Conservation (phyloP, 2,797 vertebrate species). For the Leuciscus waleckii region DNA sequence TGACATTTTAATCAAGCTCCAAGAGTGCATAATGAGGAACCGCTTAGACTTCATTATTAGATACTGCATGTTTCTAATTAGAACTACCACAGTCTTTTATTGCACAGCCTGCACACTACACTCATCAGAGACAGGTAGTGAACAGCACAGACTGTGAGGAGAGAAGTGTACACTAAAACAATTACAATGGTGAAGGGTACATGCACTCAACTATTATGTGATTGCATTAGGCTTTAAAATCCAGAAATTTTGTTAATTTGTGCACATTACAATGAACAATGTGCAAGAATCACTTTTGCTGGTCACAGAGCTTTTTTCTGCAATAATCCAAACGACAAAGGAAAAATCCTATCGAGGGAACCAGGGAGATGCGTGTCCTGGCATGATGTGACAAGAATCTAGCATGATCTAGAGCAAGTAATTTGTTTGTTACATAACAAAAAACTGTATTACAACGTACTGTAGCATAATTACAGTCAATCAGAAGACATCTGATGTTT, state of each 20-base stretch:
- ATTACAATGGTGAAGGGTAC: neutral
- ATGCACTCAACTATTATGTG: neutral
- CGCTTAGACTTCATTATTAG: constrained; percentile 79
- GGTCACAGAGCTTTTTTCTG: neutral
- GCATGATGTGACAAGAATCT: neutral
- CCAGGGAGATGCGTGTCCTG: neutral
- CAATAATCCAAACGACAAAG: neutral
- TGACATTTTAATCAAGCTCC: constrained; percentile 84
- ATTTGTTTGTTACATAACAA: neutral
- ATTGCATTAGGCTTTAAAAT: neutral
- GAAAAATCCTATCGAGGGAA: neutral
- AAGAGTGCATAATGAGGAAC: constrained; percentile 80
- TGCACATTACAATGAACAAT: neutral
- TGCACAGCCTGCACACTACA: constrained; percentile 40
- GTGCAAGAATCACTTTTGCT: neutral
- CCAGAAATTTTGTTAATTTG: neutral
- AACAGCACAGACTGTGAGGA: constrained; percentile 2
- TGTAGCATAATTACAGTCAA: neutral
- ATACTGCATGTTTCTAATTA: constrained; percentile 81
- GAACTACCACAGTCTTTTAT: constrained; percentile 78
- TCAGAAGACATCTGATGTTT: neutral
- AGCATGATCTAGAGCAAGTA: neutral
- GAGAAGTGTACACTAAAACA: constrained; percentile 10
- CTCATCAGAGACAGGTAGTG: constrained; percentile 32
- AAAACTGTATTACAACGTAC: neutral